Base-by-base conservation (phyloP, 2,888 invertebrate species). In the Cerastoderma edule region DNA sequence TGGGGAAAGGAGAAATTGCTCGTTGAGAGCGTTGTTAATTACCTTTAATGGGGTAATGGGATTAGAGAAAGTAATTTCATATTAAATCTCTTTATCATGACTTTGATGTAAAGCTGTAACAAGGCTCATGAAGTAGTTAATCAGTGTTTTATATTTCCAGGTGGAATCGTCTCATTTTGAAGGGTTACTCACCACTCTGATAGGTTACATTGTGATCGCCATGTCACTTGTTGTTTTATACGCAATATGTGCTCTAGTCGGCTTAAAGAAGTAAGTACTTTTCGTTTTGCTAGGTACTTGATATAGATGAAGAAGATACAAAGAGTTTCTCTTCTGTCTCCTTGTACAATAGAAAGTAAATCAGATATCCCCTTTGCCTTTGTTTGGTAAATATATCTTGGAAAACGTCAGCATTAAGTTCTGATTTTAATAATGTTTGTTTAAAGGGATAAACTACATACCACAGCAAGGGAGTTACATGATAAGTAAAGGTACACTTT, bases 161-260 rank as follows among this genome's bases (percentile, higher is more conserved):
- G 95, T 95, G 0, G 94, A 94, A 2, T 96, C 96, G 1, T 95
- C 95, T 67, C 97, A 98, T 87, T 98, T 99, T 93, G 98, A 98
- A 88, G 98, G 98, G 1, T 94, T 98, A 0, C 94, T 99, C 72
- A 98, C 98, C 0, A 98, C 99, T 0, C 92, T 99, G 63, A 95
- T 97, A 82, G 99, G 99, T 19, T 99, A 99, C 92, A 96, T 98
- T 84, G 95, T 97, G 39, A 96, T 99, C 46, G 98, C 98, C 0
- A 94, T 96, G 5, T 93, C 94, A 72, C 94, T 99, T 68, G 96
- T 98, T 3, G 93, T 97, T 10, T 93, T 98, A 44, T 98, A 99
- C 92, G 95, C 96, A 22, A 92, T 97, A 66, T 97, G 97, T 1
- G 96, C 96, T 0, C 92, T 97, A 32, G 94, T 98, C 65, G 95